Conservation (phyloP, 2,888 invertebrate genomes). For the Caenorhabditis parvicauda region DNA sequence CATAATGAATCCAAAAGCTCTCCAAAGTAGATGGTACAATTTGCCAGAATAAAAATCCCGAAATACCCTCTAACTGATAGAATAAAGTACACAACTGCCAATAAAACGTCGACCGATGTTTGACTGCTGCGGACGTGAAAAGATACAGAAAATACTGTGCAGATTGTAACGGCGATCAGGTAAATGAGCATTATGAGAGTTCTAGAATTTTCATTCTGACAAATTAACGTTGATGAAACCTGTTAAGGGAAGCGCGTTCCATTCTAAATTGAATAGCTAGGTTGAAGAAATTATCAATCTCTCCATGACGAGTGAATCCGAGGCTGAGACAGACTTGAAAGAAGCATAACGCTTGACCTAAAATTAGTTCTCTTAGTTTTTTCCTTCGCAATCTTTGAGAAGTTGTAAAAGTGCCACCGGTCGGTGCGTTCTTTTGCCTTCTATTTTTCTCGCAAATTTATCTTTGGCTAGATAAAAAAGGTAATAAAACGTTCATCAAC, state of each 20-base stretch:
- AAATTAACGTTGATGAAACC: too few species aligned
- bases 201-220: too few species aligned
- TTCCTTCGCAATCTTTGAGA: neutral
- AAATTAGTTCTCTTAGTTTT: too few species aligned
- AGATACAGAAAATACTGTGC: constrained; percentile 14
- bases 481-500: constrained; percentile 7
- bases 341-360: too few species aligned
- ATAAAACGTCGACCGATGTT: constrained; percentile 17
- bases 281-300: too few species aligned
- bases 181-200: constrained; percentile 15
- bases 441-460: neutral
- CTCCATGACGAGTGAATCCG: too few species aligned
- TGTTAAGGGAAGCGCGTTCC: too few species aligned
- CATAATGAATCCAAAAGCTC: constrained; percentile 10
- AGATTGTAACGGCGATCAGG: constrained; percentile 12
- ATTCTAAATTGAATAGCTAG: too few species aligned
- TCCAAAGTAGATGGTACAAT: constrained; percentile 11
- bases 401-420: too few species aligned
- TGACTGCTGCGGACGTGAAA: constrained; percentile 11
- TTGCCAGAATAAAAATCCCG: constrained; percentile 16
- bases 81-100: constrained; percentile 14
- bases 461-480: constrained; percentile 1
- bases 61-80: constrained; percentile 10
- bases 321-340: too few species aligned
- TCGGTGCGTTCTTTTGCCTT: too few species aligned